Base-by-base conservation (phyloP, 2,113 vertebrate species). In the Istiophorus platypterus region DNA sequence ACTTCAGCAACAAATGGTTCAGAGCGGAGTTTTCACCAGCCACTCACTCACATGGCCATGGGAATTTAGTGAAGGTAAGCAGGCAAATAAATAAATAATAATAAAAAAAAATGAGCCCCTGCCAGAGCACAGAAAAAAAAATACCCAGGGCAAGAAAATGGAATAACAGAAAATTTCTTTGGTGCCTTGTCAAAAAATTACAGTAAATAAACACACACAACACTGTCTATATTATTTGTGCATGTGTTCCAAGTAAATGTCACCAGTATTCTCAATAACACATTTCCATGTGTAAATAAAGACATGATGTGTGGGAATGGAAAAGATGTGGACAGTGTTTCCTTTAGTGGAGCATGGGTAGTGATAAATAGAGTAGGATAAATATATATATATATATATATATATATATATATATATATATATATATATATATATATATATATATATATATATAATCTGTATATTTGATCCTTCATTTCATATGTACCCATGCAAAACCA, bases 51-150 rank as follows among this genome's bases (percentile, higher is more conserved):
- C 26, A 41, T 67, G 14, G 78, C 58, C 81, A 69, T 83, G 83
- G 85, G 86, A 91, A 85, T 74, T 79, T 57, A 57, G 67, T 45
- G 15, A 72, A 47, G 9, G 78, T 86, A 89, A 87, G 86, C 85
- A 90, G 59, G 58, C 61, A 34, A n/a, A n/a, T n/a, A n/a, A n/a
- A n/a, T n/a, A n/a, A n/a, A n/a, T n/a, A n/a, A n/a, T n/a, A n/a
- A n/a, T n/a, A n/a, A n/a, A n/a, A n/a, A n/a, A 29, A 62, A 82
- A 75, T 6, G 34, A 73, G 42, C 12, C 49, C 29, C 54, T 20
- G 71, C 66, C 66, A 69, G 56, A 61, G 29, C 62, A 13, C 82
- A 61, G 65, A 77, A 59, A 72, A 80, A 77, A 59, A 72, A 80
- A 18, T 22, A 65, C 85, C 39, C 20, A 0, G n/a, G 75, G 85